Evolutionary conservation across 2,797 vertebrate genomes (phyloP).

Genomic region (Allobates femoralis): DNA sequence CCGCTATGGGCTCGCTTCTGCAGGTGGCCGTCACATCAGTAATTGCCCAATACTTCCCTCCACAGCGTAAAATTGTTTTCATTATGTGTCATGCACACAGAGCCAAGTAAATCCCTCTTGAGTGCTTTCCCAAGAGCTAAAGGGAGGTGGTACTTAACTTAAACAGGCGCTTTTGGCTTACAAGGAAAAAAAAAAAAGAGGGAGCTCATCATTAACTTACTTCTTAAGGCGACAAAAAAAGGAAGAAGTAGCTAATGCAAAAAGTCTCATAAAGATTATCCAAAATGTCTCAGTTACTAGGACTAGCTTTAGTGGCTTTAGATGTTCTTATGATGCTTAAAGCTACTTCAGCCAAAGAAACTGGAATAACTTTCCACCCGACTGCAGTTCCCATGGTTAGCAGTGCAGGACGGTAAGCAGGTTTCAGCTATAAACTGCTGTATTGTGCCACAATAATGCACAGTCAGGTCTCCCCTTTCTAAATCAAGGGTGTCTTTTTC

Average conservation of each 20-base stretch:
- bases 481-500: slow-evolving; percentile 99
- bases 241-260: slow-evolving; percentile 88
- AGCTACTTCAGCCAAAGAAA: slow-evolving; percentile 88
- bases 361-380: slow-evolving; percentile 98
- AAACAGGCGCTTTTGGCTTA: slow-evolving; percentile 93
- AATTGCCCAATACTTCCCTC: slow-evolving; percentile 98
- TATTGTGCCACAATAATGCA: slow-evolving; percentile 98
- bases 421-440: slow-evolving; percentile 99
- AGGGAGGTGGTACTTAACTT: slow-evolving; percentile 97
- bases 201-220: slow-evolving; percentile 97
- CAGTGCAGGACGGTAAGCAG: slow-evolving; percentile 96
- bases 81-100: slow-evolving; percentile 98
- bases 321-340: slow-evolving; percentile 87
- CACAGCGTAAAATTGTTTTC: slow-evolving; percentile 99
- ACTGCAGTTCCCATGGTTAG: slow-evolving; percentile 99
- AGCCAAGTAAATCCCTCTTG: slow-evolving; percentile 92
- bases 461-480: slow-evolving; percentile 98
- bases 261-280: slow-evolving; percentile 88
- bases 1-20: slow-evolving; percentile 87
- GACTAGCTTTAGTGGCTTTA: slow-evolving; percentile 85
- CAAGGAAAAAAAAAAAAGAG: slow-evolving; percentile 76
- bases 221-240: slow-evolving; percentile 87
- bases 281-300: slow-evolving; percentile 95
- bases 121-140: slow-evolving; percentile 95
- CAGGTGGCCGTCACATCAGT: slow-evolving; percentile 99